Base-by-base conservation (phyloP, 2,888 invertebrate genomes). In the Eledone cirrhosa region DNA sequence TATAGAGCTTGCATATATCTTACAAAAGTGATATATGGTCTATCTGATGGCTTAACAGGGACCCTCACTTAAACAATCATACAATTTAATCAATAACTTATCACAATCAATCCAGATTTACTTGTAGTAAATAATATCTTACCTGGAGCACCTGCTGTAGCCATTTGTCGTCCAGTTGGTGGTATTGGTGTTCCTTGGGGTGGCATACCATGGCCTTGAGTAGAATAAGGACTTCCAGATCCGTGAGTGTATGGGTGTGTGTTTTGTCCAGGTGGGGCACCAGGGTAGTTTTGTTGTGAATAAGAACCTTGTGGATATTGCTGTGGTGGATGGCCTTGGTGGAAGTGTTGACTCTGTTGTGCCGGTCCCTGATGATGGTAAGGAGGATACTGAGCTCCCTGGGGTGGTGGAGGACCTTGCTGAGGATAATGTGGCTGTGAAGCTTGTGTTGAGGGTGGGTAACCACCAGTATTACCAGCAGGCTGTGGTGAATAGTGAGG, bases 161-260 rank as follows among this genome's bases (percentile, higher is more conserved):
- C 47, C 48, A 76, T 48, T 27, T 47, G 48, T 22, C 76, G 76
- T 19, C 76, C 76, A 14, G 76, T 76, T 24, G 76, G 76, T 47
- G 76, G 76, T 24, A 76, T 76, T 19, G 76, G 76, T 47, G 76
- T 76, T 33, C 76, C 76, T 48, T 76, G 76, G 3, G 76, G 76
- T n/a, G 76, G 76, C 76, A 76, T 76, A 8, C 76, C 76, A 76
- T 76, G 76, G 29, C 76, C 76, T 24, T 76, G 76, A 47, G 76
- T 19, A 13, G 76, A 76, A 29, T 76, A 76, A 27, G 76, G 76
- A 29, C 76, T 76, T 47, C 76, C 76, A 48, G 48, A 47, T 48
- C 48, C 48, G 29, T 76, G 76, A 16, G 76, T 41, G 22, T 76
- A 76, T 2, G 76, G 76, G 47, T 48, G 76, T 27, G 48, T 33